phyloP scores from a whole-genome alignment of 2,888 invertebrate species.

The Trichogramma evanescens region DNA sequence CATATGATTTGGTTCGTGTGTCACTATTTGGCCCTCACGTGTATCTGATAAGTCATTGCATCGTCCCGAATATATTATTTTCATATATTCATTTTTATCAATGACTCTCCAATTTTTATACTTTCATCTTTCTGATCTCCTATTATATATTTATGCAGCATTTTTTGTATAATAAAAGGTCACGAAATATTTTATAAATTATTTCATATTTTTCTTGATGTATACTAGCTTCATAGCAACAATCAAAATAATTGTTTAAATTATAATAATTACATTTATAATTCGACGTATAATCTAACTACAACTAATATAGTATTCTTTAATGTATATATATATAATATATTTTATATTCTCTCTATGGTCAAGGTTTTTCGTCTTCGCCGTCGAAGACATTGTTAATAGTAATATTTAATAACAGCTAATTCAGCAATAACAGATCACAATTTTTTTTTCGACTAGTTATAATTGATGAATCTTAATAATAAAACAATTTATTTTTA shows the following conservation, averaged over 20 bases:
- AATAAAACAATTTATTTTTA: neutral
- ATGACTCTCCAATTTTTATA: neutral
- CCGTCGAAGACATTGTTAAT: neutral
- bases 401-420: constrained; percentile 2
- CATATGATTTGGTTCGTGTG: neutral
- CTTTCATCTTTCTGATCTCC: neutral
- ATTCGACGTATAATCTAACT: too few species aligned
- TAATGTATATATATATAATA: constrained; percentile 2
- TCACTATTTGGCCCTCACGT: neutral
- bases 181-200: too few species aligned
- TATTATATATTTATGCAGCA: too few species aligned
- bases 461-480: constrained; percentile 6
- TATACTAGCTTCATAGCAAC: too few species aligned
- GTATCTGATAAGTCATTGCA: constrained; percentile 19
- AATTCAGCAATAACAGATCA: constrained; percentile 12
- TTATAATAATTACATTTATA: too few species aligned
- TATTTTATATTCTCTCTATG: neutral
- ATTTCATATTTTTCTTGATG: too few species aligned
- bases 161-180: too few species aligned
- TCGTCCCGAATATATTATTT: constrained; percentile 21
- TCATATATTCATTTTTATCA: constrained; percentile 21
- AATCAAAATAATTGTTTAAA: too few species aligned
- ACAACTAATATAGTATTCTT: too few species aligned
- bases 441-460: constrained; percentile 1
- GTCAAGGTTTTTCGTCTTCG: neutral